Conservation (phyloP, 2,888 invertebrate genomes). For the Lasioglossum calceatum region DNA sequence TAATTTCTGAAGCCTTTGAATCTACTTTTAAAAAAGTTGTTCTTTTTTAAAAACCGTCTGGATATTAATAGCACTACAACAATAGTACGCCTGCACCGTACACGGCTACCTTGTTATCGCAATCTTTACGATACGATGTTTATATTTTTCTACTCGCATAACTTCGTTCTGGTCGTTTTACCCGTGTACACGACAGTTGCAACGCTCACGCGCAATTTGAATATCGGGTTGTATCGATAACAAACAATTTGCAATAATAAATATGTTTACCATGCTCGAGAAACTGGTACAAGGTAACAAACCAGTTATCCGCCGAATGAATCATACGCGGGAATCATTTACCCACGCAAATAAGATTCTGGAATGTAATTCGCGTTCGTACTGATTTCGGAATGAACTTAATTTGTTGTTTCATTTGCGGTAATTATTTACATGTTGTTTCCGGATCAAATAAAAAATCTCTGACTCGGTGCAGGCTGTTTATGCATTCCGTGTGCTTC, state of each 20-base stretch:
- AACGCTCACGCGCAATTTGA: neutral
- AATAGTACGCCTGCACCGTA: neutral
- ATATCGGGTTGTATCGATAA: neutral
- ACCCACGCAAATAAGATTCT: neutral
- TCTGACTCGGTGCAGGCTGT: neutral
- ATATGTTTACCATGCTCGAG: neutral
- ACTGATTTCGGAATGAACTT: neutral
- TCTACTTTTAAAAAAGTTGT: neutral
- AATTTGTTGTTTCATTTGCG: neutral
- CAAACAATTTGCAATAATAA: slow-evolving; percentile 2
- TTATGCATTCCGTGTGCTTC: neutral
- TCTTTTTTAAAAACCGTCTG: neutral
- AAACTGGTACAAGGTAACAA: neutral
- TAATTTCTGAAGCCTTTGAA: neutral
- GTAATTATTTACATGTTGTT: neutral
- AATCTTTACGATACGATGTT: neutral
- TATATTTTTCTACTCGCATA: slow-evolving; percentile 1
- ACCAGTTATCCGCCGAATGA: neutral
- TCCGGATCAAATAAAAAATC: neutral
- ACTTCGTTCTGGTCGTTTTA: neutral
- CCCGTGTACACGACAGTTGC: neutral
- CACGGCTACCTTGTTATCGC: neutral
- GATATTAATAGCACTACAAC: neutral
- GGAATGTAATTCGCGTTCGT: neutral
- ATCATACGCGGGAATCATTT: neutral